Evolutionary conservation across 1,140 invertebrate genomes (phyloP).

Genomic region (Holcopasites calliopsidis): DNA sequence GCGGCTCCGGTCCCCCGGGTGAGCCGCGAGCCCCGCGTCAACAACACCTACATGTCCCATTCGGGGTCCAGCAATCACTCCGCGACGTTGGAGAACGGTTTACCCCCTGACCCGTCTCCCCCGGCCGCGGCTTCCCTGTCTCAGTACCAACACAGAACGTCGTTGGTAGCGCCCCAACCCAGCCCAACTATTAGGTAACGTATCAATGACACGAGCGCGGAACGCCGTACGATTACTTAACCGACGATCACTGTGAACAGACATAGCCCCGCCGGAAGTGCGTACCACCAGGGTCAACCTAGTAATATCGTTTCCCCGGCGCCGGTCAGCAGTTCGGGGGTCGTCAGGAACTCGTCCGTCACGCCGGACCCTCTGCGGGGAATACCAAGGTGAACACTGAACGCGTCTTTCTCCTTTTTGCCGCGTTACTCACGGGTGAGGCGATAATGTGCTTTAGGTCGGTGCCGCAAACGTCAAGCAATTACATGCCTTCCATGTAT

Average conservation of each 20-base stretch:
- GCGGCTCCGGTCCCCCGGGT: constrained; percentile 70
- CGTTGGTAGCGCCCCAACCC: constrained; percentile 75
- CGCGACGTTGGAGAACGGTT: constrained; percentile 78
- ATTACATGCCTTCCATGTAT: constrained; percentile 69
- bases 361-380: constrained; percentile 76
- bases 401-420: background rate
- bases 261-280: constrained; percentile 73
- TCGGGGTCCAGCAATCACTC: constrained; percentile 72
- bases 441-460: constrained; percentile 54
- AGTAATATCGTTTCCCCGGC: constrained; percentile 75
- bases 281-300: constrained; percentile 75
- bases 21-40: constrained; percentile 71
- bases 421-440: too few species aligned
- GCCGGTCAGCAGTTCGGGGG: constrained; percentile 72
- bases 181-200: constrained; percentile 80
- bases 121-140: constrained; percentile 72
- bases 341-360: constrained; percentile 77
- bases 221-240: too few species aligned
- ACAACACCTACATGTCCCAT: constrained; percentile 74
- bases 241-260: constrained; percentile 44
- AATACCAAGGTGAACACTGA: constrained; percentile 70
- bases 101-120: constrained; percentile 78
- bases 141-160: constrained; percentile 77
- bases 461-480: constrained; percentile 66
- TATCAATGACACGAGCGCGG: too few species aligned